Base-by-base conservation (phyloP, 2,113 vertebrate species). In the Lepus americanus region DNA sequence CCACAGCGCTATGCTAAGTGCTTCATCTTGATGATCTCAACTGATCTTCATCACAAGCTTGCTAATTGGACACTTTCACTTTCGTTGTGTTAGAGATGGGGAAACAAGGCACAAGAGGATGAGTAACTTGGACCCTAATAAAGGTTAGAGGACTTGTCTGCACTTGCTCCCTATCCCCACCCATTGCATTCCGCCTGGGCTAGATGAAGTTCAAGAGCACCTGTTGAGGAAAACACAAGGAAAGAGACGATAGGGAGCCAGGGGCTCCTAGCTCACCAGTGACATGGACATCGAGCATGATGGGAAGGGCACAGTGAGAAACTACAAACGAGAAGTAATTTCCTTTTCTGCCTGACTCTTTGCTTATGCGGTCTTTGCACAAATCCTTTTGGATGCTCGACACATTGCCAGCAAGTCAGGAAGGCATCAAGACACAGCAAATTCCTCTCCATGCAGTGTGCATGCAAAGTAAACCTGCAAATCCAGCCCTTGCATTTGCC, bases 401-500 rank as follows among this genome's bases (percentile, higher is more conserved):
- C 44, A 12, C 27, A 59, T 7, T 0, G 0, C 20, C 22, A 14
- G 84, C 11, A 84, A 69, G 25, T 81, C 33, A 87, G 77, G 70
- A 53, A 13, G 2, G 22, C 64, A 2, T 59, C 87, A 74, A 59
- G 25, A 17, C 23, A 22, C 55, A 51, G 63, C 14, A 5, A 67
- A 63, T 59, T 14, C 51, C 66, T 49, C 25, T 76, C 39, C 3
- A 1, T 6, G 72, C 59, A 23, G 29, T 5, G 33, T 22, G 44
- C 73, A 36, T 3, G 1, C 27, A 33, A 23, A 82, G 17, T 16
- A 70, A 82, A 36, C 51, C 51, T 8, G 2, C 13, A 44, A 61
- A 76, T 33, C 80, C 9, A 3, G 27, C 86, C 76, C 25, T 85
- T 87, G 86, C 11, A 2, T 94, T 92, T 95, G 79, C 94, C 88